Evolutionary conservation across 1,140 invertebrate species (phyloP), one percentile per base, ranked within the genome.

Genomic region (Brachionus angularis): DNA sequence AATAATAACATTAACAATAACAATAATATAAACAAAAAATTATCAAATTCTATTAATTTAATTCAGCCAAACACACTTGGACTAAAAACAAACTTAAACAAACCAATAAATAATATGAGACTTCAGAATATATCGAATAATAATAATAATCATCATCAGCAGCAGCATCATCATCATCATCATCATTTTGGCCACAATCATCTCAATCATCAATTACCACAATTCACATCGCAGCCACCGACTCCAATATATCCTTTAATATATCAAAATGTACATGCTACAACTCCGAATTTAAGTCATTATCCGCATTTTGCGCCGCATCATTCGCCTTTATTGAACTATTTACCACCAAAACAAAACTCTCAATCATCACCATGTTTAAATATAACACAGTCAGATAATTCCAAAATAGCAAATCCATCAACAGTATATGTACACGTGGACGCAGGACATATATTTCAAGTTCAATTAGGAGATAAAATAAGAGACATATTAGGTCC

Each of bases 401-500:
- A 58, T 34, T 27, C 29, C 16, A 58, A 58, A 58, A n/a, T 27
- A 23, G 14, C 52, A 33, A 21, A 71, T 50, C 46, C 33, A 12
- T 50, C 67, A 27, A 72, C 8, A n/a, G 36, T 67, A 14, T 44
- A n/a, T 55, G 64, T 72, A 44, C 61, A 61, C 39, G 39, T 61
- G 14, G 39, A 61, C 8, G 50, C 39, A 0, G 71, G 46, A 3
- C 36, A 52, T n/a, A 70, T 69, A 34, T 69, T 47, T 52, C 71
- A 73, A 39, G 33, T 73, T 44, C 44, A 52, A 4, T 71, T 73
- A 12, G 47, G 29, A 21, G 47, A 62, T 23, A 67, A 53, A 50
- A 27, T 73, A 74, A 21, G 73, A 39, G 44, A 67, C 29, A 52
- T 77, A 76, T 16, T 78, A 85, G 86, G 86, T 74, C 86, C 89